Evolutionary conservation across 1,140 invertebrate species (phyloP), one percentile per base, ranked within the genome.

Genomic region (Gonatopus flavifemur): DNA sequence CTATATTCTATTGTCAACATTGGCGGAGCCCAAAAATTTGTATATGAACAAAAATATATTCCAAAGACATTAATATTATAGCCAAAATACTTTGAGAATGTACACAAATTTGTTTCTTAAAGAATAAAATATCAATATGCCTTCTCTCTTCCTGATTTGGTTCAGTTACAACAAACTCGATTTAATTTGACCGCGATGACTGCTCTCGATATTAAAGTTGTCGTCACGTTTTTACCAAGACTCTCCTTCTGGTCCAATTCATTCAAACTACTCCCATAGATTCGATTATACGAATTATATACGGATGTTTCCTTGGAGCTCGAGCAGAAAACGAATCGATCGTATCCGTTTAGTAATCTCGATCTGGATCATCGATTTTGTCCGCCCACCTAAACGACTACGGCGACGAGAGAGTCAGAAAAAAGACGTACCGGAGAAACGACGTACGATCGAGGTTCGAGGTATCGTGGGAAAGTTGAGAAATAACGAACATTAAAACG

Each of bases 271-370:
- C 32, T 41, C 28, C 43, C 37, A 22, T 52, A 55, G 48, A 62
- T 64, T 64, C 57, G 54, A 64, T 64, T 60, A 57, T 25, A 12
- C 54, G 49, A 64, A 62, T 65, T 61, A 58, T 63, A 30, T 57
- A 60, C 57, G 60, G 48, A 39, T 58, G 41, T 24, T 55, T 31
- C 38, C n/a, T n/a, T n/a, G n/a, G n/a, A n/a, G 42, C 44, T 21
- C 43, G 21, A 52, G 37, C 32, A 44, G 43, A 32, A 19, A 32
- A n/a, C n/a, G n/a, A n/a, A n/a, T 31, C 35, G 40, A 49, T 40
- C 22, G 41, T 16, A 42, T 59, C 57, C 55, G 49, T 54, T 59
- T 59, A 46, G 36, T 19, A 44, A 38, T 44, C 46, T 46, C 41
- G 22, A 35, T 36, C 38, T 44, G 36, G 32, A 49, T 53, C 45